Evolutionary conservation across 2,113 vertebrate species (phyloP).

Genomic region (Ovis canadensis): DNA sequence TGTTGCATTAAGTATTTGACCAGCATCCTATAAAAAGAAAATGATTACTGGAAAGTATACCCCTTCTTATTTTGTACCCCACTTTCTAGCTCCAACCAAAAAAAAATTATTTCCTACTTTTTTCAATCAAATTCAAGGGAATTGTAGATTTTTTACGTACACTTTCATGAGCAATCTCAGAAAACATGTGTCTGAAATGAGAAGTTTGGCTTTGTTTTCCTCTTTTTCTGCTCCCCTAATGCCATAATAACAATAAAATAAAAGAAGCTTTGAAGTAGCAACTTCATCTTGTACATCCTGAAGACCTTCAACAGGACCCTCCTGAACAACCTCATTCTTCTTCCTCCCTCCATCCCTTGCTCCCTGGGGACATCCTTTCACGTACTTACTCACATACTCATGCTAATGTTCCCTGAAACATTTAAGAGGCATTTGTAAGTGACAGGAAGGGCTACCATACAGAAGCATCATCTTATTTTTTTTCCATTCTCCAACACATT

Average conservation of each 20-base stretch:
- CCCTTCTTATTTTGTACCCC: neutral
- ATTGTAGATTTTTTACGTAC: neutral
- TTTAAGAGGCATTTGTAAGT: slow-evolving; percentile 21
- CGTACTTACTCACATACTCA: neutral
- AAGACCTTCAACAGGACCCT: neutral
- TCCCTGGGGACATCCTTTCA: neutral
- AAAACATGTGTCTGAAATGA: neutral
- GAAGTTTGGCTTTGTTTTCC: neutral
- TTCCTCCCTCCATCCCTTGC: neutral
- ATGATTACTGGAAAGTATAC: neutral
- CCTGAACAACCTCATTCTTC: neutral
- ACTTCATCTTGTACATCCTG: neutral
- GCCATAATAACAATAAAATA: neutral
- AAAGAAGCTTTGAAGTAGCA: neutral
- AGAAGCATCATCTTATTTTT: neutral
- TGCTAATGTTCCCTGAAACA: slow-evolving; percentile 15
- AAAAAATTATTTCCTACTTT: neutral
- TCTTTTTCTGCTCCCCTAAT: neutral
- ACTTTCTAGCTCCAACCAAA: neutral
- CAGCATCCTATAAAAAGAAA: neutral
- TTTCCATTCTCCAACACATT: neutral
- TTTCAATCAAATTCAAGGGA: neutral
- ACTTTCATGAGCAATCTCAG: neutral
- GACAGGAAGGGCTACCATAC: neutral
- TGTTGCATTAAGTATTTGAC: neutral